phyloP scores from a whole-genome alignment of 2,113 vertebrate genomes.

The Pygathrix nemaeus region DNA sequence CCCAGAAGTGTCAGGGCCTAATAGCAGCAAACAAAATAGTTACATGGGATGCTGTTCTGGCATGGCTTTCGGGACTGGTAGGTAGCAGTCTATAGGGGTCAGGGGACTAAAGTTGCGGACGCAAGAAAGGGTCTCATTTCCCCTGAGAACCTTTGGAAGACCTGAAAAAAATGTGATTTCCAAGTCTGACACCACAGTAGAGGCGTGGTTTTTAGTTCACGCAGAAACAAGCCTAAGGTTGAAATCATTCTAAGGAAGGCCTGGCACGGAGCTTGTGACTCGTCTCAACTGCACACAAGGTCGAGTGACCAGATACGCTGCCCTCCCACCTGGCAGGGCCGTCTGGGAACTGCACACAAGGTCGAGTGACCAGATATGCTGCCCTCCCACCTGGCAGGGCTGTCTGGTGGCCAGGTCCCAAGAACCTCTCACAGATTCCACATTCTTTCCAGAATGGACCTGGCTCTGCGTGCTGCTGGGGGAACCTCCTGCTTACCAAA shows the following conservation, averaged over 20 bases:
- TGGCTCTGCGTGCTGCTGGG: constrained; percentile 73
- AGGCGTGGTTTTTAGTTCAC: constrained; percentile 81
- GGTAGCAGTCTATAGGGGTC: constrained; percentile 34
- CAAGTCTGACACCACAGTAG: constrained; percentile 73
- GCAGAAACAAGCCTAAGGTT: constrained; percentile 76
- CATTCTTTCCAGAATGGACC: constrained; percentile 69
- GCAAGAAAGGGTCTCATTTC: constrained; percentile 80
- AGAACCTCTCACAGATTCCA: constrained; percentile 72
- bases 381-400: constrained; percentile 72
- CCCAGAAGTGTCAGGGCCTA: neutral
- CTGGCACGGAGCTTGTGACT: constrained; percentile 77
- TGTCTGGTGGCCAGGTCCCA: constrained; percentile 78
- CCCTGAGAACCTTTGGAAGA: constrained; percentile 77
- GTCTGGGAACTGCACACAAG: constrained; percentile 78
- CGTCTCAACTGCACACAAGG: constrained; percentile 82
- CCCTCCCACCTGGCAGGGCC: constrained; percentile 72
- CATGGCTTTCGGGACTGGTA: constrained; percentile 77
- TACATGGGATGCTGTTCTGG: constrained; percentile 68
- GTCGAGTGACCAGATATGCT: constrained; percentile 80
- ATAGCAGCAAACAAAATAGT: constrained; percentile 65
- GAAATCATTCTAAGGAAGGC: constrained; percentile 80
- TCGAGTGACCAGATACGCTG: constrained; percentile 79
- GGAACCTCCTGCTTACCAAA: constrained; percentile 85
- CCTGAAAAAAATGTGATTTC: constrained; percentile 79
- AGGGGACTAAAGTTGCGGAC: constrained; percentile 73